Base-by-base conservation (phyloP, 2,888 invertebrate species). In the Drosophila trichaetosa region DNA sequence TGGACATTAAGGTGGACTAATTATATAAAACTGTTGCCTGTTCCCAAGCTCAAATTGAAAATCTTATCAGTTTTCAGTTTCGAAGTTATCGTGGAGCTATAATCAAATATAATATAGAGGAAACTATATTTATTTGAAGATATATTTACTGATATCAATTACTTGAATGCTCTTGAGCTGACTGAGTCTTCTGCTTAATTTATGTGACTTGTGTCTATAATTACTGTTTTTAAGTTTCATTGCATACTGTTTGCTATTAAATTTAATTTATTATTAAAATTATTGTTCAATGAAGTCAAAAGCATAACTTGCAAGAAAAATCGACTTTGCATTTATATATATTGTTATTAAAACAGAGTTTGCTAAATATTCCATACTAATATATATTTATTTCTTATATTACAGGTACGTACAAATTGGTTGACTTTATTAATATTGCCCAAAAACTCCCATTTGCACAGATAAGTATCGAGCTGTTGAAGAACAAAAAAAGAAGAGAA, bases 401-500 rank as follows among this genome's bases (percentile, higher is more conserved):
- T 65, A 11, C 87, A 83, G 82, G 82, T 83, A 83, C 56, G 82
- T 83, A 82, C 56, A 71, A 24, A 52, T 16, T 63, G 65, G 31
- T 67, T 65, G 51, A 40, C 53, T 38, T 29, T 31, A 42, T 34
- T 70, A 27, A 33, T 48, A 52, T 33, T 42, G 36, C 27, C 46
- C 7, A 16, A 42, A 31, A 57, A 4, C n/a, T 8, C 40, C 59
- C 65, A 71, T 60, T 36, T 63, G 68, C 69, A 60, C 84, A 69
- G 87, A 82, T 83, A 83, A 83, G 87, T 83, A 87, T 58, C 68
- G 53, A 59, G 52, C 38, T 79, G 34, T 62, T 68, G 59, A 29
- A 27, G 6, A 27, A 34, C 24, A 13, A 31, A 38, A 53, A 21
- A 46, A 31, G 8, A 21, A 3, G 7, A 11, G 18, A 8, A 34